A percentile compares a stretch with the other conserved stretches of the same genome.
Evolutionary conservation across 2,797 vertebrate species (phyloP).

Genomic region (Tokudaia muenninki): DNA sequence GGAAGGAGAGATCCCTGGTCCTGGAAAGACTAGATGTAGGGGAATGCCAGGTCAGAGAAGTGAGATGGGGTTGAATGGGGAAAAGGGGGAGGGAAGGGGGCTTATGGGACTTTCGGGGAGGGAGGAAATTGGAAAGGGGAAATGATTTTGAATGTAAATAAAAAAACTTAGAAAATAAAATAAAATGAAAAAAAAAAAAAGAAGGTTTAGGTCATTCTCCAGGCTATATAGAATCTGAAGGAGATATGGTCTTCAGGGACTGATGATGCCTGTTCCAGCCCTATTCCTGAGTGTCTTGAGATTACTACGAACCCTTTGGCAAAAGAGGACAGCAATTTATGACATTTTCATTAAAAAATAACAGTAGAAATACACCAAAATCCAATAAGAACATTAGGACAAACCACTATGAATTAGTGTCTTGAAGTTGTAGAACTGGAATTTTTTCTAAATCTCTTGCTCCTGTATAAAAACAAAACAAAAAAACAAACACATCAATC

Average conservation of each 20-base stretch:
- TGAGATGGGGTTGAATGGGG: too few relatives aligned
- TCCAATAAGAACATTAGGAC: neutral
- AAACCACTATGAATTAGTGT: neutral
- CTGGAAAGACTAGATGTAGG: too few relatives aligned
- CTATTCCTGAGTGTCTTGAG: neutral
- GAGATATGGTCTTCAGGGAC: neutral
- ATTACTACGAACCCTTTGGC: neutral
- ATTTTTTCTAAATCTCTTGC: neutral
- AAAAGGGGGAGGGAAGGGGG: too few relatives aligned
- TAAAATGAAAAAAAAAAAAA: neutral
- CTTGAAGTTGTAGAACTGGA: neutral
- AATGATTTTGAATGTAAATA: too few relatives aligned
- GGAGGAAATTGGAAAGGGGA: too few relatives aligned
- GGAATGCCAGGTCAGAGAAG: too few relatives aligned
- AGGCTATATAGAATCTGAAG: neutral
- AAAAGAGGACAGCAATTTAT: neutral
- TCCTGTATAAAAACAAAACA: conserved; percentile 10
- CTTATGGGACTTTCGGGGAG: too few relatives aligned
- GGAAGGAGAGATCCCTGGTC: too few relatives aligned
- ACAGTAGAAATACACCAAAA: neutral
- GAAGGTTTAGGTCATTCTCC: neutral
- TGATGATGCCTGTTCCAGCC: neutral
- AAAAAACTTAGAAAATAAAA: too few relatives aligned
- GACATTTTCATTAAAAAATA: neutral
- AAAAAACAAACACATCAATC: neutral